Conservation (phyloP, 2,888 invertebrate genomes). For the Microctonus hyperodae region DNA sequence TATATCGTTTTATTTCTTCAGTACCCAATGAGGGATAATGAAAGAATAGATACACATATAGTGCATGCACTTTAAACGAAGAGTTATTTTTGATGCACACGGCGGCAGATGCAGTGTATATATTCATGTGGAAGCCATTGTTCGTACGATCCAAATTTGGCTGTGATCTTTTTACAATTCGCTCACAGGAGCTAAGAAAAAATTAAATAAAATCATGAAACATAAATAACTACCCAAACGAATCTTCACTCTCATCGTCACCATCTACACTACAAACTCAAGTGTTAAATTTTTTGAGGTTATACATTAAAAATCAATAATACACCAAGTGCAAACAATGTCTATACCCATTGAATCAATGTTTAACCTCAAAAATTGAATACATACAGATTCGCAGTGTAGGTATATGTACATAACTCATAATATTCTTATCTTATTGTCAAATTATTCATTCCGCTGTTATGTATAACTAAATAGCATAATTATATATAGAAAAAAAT, state of each 20-base stretch:
- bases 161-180: conserved; percentile 45
- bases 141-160: conserved; percentile 56
- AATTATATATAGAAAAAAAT: too few species aligned
- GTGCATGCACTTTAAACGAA: conserved; percentile 21
- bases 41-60: conserved; percentile 27
- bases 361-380: too few species aligned
- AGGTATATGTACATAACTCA: too few species aligned
- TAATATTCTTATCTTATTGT: too few species aligned
- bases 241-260: neutral
- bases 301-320: too few species aligned
- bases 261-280: too few species aligned
- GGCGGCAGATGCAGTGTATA: conserved; percentile 13
- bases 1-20: conserved; percentile 15
- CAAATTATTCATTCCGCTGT: too few species aligned
- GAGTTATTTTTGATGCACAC: conserved; percentile 39
- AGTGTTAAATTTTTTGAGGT: too few species aligned
- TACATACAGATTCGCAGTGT: too few species aligned
- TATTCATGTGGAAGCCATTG: conserved; percentile 50
- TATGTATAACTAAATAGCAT: too few species aligned
- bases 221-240: neutral
- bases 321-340: too few species aligned
- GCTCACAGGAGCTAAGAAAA: neutral
- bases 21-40: conserved; percentile 12
- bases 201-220: conserved; percentile 28
- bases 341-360: too few species aligned